Evolutionary conservation across 2,797 vertebrate species (phyloP).

Genomic region (Ctenochaetus hawaiiensis): DNA sequence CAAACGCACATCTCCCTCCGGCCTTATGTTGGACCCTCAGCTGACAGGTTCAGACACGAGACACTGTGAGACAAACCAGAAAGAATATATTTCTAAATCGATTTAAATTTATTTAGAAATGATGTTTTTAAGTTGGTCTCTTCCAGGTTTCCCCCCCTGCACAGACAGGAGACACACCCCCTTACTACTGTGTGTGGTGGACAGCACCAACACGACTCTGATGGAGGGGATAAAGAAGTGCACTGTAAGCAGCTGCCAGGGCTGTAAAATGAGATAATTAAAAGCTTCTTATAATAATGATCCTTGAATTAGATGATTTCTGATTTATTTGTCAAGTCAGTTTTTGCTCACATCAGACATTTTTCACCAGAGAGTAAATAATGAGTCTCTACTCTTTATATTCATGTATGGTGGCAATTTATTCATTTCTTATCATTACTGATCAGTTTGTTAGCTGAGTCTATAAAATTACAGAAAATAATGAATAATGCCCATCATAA

Average conservation of each 20-base stretch:
- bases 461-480: too few species aligned
- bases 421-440: neutral
- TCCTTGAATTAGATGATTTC: neutral
- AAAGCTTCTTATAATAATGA: neutral
- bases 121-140: neutral
- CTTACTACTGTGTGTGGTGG: slow-evolving; percentile 19
- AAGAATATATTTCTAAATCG: neutral
- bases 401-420: too few species aligned
- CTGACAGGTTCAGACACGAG: slow-evolving; percentile 1
- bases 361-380: neutral
- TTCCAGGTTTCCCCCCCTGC: slow-evolving; percentile 8
- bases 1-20: slow-evolving; percentile 46
- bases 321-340: neutral
- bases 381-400: neutral
- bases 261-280: neutral
- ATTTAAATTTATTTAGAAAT: neutral
- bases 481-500: neutral
- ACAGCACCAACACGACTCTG: neutral
- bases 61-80: neutral
- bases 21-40: slow-evolving; percentile 52
- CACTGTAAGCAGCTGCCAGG: too few species aligned
- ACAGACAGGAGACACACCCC: slow-evolving; percentile 25
- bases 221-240: neutral
- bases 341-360: neutral
- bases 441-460: neutral